Evolutionary conservation across 2,888 invertebrate genomes (phyloP).

Genomic region (Margaritifera margaritifera): DNA sequence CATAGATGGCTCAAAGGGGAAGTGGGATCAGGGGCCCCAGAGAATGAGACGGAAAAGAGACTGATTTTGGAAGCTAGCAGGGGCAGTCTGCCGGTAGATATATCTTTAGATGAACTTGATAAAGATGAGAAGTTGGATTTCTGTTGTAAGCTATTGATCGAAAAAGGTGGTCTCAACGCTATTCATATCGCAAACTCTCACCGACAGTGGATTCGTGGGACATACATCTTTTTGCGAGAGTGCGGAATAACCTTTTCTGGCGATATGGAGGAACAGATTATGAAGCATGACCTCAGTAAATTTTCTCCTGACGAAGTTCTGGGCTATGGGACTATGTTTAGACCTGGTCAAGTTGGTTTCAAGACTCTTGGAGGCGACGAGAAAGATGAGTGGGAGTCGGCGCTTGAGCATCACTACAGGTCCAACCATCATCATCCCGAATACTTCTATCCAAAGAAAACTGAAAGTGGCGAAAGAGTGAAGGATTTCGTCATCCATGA

Average conservation of each 20-base stretch:
- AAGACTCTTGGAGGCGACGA: constrained; percentile 20
- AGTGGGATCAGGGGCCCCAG: constrained; percentile 23
- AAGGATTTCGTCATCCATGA: constrained; percentile 19
- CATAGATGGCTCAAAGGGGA: constrained; percentile 26
- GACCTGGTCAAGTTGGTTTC: constrained; percentile 16
- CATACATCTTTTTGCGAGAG: constrained; percentile 15
- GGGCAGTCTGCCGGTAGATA: background rate
- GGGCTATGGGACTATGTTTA: constrained; percentile 38
- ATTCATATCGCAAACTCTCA: constrained; percentile 26
- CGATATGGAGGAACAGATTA: constrained; percentile 14
- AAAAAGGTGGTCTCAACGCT: constrained; percentile 24
- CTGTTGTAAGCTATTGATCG: constrained; percentile 17
- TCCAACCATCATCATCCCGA: constrained; percentile 39
- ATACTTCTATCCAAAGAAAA: constrained; percentile 23
- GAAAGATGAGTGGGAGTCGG: constrained; percentile 23
- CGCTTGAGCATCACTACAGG: constrained; percentile 27
- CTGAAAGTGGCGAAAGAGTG: constrained; percentile 11
- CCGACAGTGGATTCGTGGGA: constrained; percentile 24
- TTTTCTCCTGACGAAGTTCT: constrained; percentile 29
- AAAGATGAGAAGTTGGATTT: background rate
- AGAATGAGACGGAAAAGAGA: constrained; percentile 19
- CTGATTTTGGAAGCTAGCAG: constrained; percentile 16
- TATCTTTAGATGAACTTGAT: background rate
- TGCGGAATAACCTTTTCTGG: constrained; percentile 23
- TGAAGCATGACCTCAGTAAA: constrained; percentile 33